These are phyloP conservation scores for Notolepis coatsorum DNA, from an alignment of 2,797 vertebrate genomes.

Conservation along the genomic window DNA sequence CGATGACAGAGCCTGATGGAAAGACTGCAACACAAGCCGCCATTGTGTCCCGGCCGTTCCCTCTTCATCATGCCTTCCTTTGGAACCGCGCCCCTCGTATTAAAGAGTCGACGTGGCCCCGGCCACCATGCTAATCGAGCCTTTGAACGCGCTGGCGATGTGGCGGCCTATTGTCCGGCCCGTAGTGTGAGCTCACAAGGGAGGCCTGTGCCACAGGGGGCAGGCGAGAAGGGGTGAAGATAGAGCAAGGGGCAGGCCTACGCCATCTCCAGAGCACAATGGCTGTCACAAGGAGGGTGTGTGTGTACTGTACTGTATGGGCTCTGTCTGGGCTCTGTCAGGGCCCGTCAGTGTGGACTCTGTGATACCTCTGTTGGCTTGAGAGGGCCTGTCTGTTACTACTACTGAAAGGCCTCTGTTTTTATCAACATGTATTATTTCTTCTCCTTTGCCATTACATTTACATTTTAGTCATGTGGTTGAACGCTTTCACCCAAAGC, in stretches of 20 bases:
- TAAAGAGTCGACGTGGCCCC: constrained; percentile 75
- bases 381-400: constrained; percentile 61
- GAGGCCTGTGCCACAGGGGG: constrained; percentile 78
- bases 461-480: too few relatives aligned
- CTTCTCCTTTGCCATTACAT: constrained; percentile 38
- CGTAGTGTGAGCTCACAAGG: constrained; percentile 82
- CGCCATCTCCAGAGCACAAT: constrained; percentile 85
- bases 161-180: constrained; percentile 81
- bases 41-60: constrained; percentile 73
- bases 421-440: constrained; percentile 45
- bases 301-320: constrained; percentile 56
- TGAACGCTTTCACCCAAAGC: too few relatives aligned
- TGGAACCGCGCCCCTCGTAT: constrained; percentile 68
- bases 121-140: constrained; percentile 76
- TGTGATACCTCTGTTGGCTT: constrained; percentile 53
- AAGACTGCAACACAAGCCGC: constrained; percentile 56
- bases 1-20: constrained; percentile 47
- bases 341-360: constrained; percentile 68
- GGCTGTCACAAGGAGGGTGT: constrained; percentile 77
- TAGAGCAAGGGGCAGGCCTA: constrained; percentile 84
- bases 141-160: constrained; percentile 82
- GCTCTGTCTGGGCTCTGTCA: constrained; percentile 70
- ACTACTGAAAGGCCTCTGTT: constrained; percentile 62
- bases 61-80: constrained; percentile 70
- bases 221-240: constrained; percentile 79